phyloP scores from a whole-genome alignment of 2,888 invertebrate genomes.

The Cyclophora albipunctata region DNA sequence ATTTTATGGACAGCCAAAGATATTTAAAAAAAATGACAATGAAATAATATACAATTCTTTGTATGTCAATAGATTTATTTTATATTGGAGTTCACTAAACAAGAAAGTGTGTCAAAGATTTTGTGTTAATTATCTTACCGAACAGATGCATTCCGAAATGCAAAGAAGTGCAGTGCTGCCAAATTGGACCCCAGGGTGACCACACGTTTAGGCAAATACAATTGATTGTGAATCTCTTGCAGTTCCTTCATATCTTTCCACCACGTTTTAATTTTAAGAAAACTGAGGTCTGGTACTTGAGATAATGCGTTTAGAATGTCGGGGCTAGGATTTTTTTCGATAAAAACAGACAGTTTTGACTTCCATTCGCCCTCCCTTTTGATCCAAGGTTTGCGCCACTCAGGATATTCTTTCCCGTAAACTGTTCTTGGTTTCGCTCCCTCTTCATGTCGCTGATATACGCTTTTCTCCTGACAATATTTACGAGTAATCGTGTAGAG shows the following conservation, averaged over 20 bases:
- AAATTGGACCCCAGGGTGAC: constrained; percentile 84
- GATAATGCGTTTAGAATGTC: constrained; percentile 58
- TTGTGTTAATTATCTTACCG: constrained; percentile 47
- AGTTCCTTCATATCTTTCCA: constrained; percentile 64
- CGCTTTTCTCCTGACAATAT: constrained; percentile 51
- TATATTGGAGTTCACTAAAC: too few species aligned
- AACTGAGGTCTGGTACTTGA: constrained; percentile 69
- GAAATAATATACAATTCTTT: too few species aligned
- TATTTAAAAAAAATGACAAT: not conserved
- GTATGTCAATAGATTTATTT: too few species aligned
- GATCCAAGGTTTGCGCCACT: constrained; percentile 79
- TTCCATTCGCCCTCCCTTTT: constrained; percentile 75
- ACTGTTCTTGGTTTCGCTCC: constrained; percentile 41
- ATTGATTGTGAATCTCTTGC: constrained; percentile 75
- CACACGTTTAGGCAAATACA: constrained; percentile 75
- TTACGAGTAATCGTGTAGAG: constrained; percentile 31
- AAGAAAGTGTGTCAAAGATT: too few species aligned
- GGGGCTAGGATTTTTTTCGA: constrained; percentile 54
- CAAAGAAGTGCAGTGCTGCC: constrained; percentile 90
- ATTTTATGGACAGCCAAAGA: not conserved
- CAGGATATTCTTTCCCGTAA: constrained; percentile 62
- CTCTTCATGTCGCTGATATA: constrained; percentile 56
- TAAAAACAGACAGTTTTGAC: constrained; percentile 74
- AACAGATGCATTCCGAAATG: constrained; percentile 83
- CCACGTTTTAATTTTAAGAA: constrained; percentile 72